Base-by-base conservation (phyloP, 2,888 invertebrate species). In the Blastobasis lacticolella region DNA sequence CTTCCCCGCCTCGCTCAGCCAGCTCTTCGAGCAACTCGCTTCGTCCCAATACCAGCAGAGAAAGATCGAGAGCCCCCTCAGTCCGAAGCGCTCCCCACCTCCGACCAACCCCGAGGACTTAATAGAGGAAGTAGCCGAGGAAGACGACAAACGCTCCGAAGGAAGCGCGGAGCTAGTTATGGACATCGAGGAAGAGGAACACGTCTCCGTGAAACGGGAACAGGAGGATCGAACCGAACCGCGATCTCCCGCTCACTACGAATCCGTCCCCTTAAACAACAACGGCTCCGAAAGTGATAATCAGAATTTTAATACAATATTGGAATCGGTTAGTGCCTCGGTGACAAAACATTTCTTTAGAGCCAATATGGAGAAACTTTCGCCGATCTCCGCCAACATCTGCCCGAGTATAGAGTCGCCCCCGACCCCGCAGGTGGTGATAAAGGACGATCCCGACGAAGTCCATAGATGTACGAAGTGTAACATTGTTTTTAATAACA, bases 261-360 rank as follows among this genome's bases (percentile, higher is more conserved):
- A 81, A 54, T 77, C 82, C 72, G 76, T 79, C 73, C 77, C 75
- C 44, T 60, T 72, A 62, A 74, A 78, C 59, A 78, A 78, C 58
- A 77, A 75, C 56, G 62, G 63, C 44, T 62, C 73, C 50, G 75
- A 72, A 51, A 62, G 69, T 38, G 88, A 88, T 54, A 86, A 86
- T 45, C 90, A 92, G 58, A 91, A 90, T 43, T 93, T 94, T 43
- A 92, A 94, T 69, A 90, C 92, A 52, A 92, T 94, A 62, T 79
- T 94, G 61, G 93, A 94, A 71, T 93, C 93, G 7, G 94, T 95
- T 9, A 94, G 92, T 72, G 81, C 93, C 9, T 92, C 92, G 0
- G 94, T 94, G 10, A 93, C 93, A 7, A 93, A 93, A 76, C 93
- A 94, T 71, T 87, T 94, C 54, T 89, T 94, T 57, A 92, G 92